Base-by-base conservation (phyloP, 2,888 invertebrate species). In the Megastigmus dorsalis region DNA sequence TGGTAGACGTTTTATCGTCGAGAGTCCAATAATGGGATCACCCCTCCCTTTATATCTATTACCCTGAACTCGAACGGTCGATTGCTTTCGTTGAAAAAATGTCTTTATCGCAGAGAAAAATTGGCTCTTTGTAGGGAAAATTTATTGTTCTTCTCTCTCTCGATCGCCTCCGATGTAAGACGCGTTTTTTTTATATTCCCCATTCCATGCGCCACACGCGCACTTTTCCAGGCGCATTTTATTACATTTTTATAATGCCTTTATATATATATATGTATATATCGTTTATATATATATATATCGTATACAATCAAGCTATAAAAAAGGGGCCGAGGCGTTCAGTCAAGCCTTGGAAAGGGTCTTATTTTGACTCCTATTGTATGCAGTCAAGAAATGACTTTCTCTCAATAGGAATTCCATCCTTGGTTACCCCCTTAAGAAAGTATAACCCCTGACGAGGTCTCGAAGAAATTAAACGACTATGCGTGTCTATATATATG, bases 371-470 rank as follows among this genome's bases (percentile, higher is more conserved):
- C n/a, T 20, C 65, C 54, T n/a, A 60, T 70, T 65, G 66, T 74
- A 52, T 15, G 59, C 26, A 59, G 59, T 26, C 38, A 10, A 41
- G 52, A 7, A 43, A 54, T 65, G 68, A 62, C 55, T 73, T 48
- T 59, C 72, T 67, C 55, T 52, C 74, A 70, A 74, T 65, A 65
- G 69, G 36, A 59, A 70, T 70, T 70, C 74, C 69, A 68, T 69
- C 62, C 55, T 62, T 23, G 41, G 30, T 9, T 30, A 30, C 23
- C 30, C 50, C 60, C 50, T 45, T 68, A 4, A 68, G 50, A 50
- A 36, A 50, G 43, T 1, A 28, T 62, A 23, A n/a, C 20, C 28
- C 30, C n/a, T n/a, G 52, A 4, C n/a, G 48, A 36, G 55, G 18
- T 28, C 62, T 41, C 9, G 26, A 38, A 68, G 62, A 38, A 55